These are phyloP conservation scores for Xiphias gladius DNA, from an alignment of 2,113 vertebrate species.

Conservation along the genomic window DNA sequence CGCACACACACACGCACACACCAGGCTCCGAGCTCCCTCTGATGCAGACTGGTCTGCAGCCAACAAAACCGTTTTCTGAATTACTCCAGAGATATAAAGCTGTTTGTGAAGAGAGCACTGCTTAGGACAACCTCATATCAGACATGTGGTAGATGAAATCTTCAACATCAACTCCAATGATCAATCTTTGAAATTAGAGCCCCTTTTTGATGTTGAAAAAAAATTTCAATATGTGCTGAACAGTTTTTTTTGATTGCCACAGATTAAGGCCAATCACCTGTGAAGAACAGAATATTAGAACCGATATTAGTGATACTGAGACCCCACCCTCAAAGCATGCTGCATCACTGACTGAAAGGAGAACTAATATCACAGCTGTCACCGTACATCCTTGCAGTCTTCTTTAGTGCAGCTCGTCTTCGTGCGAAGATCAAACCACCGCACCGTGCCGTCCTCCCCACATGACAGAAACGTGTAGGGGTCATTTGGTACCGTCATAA, in stretches of 20 bases:
- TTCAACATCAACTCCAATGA: neutral
- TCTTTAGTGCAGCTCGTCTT: constrained; percentile 99
- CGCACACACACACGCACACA: neutral
- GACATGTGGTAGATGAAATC: neutral
- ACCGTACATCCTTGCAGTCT: constrained; percentile 98
- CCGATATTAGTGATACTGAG: neutral
- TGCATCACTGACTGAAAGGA: neutral
- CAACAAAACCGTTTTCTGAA: constrained; percentile 36
- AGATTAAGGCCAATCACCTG: neutral
- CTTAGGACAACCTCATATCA: neutral
- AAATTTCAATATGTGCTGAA: neutral
- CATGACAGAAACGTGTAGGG: constrained; percentile 98
- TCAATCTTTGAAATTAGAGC: neutral
- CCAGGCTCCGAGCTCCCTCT: neutral
- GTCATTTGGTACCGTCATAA: constrained; percentile 99
- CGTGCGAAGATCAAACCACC: constrained; percentile 97
- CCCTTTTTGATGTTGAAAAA: neutral
- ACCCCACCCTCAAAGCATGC: no score
- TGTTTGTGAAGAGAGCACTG: constrained; percentile 12
- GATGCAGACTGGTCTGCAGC: constrained; percentile 17
- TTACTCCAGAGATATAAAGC: constrained; percentile 10
- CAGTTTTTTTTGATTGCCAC: neutral
- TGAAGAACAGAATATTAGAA: neutral
- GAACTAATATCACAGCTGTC: constrained; percentile 3
- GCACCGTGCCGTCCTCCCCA: constrained; percentile 97